Evolutionary conservation across 2,888 invertebrate species (phyloP).

Genomic region (Dryococelus australis): DNA sequence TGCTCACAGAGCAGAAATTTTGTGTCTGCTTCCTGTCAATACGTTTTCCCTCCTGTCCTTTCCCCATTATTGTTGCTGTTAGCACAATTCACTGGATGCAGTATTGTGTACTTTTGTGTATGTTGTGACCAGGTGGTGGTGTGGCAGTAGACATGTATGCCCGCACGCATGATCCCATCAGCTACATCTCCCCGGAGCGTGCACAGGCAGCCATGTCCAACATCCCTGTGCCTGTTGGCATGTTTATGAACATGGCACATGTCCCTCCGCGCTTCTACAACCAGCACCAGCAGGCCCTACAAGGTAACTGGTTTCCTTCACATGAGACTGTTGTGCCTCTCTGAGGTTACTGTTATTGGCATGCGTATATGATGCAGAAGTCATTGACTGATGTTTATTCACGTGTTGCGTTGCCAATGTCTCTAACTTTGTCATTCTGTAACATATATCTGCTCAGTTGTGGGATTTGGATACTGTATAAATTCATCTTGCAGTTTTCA

Average conservation of each 20-base stretch:
- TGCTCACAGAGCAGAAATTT: too few species aligned
- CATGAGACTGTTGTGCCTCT: background rate
- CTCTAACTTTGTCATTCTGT: too few species aligned
- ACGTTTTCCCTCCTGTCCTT: too few species aligned
- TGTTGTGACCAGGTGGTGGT: slow-evolving; percentile 24
- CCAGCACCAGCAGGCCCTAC: slow-evolving; percentile 74
- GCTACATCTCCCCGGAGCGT: slow-evolving; percentile 89
- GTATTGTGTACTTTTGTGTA: background rate
- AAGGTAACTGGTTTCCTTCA: slow-evolving; percentile 51
- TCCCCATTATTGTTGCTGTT: too few species aligned
- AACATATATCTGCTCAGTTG: too few species aligned
- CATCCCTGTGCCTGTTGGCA: slow-evolving; percentile 83
- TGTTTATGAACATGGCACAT: slow-evolving; percentile 91
- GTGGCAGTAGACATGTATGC: slow-evolving; percentile 67
- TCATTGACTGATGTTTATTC: too few species aligned
- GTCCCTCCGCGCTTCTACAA: slow-evolving; percentile 79
- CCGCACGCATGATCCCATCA: slow-evolving; percentile 84
- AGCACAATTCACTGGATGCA: too few species aligned
- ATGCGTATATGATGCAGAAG: background rate
- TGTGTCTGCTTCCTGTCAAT: too few species aligned
- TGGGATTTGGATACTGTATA: too few species aligned
- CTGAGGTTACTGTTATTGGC: background rate
- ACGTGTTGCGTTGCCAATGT: too few species aligned
- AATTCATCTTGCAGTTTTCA: too few species aligned
- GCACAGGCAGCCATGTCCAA: slow-evolving; percentile 77